A percentile compares a stretch with the other conserved stretches of the same genome.
phyloP scores from a whole-genome alignment of 1,140 invertebrate genomes.

The Tetramorium alpestre region DNA sequence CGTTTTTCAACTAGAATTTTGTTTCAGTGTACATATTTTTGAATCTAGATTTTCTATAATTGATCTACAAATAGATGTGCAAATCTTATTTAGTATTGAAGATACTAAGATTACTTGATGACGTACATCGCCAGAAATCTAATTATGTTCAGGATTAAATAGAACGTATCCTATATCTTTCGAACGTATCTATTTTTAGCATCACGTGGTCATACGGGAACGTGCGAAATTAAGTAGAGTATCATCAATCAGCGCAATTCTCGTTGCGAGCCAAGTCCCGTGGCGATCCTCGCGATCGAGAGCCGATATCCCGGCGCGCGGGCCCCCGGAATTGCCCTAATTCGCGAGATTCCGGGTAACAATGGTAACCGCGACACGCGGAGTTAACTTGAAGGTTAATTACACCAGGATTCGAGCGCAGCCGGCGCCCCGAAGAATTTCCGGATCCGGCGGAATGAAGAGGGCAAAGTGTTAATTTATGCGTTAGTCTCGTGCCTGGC shows the following conservation, averaged over 20 bases:
- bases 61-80: too few species aligned
- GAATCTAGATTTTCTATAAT: too few species aligned
- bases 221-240: slow-evolving; percentile 38
- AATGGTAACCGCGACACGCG: slow-evolving; percentile 41
- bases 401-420: slow-evolving; percentile 54
- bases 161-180: background rate
- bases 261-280: background rate
- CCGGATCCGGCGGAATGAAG: slow-evolving; percentile 12
- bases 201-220: background rate
- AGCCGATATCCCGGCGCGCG: background rate
- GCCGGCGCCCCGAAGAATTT: slow-evolving; percentile 52
- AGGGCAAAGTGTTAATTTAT: slow-evolving; percentile 63
- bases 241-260: slow-evolving; percentile 33
- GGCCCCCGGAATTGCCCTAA: slow-evolving; percentile 8
- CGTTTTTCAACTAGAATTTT: too few species aligned
- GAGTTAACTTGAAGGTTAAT: slow-evolving; percentile 63
- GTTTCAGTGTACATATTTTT: too few species aligned
- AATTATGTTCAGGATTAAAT: slow-evolving; percentile 1
- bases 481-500: slow-evolving; percentile 44
- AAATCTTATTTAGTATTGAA: background rate
- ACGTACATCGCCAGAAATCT: background rate
- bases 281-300: slow-evolving; percentile 24
- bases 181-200: slow-evolving; percentile 11
- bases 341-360: slow-evolving; percentile 45
- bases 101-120: background rate